Evolutionary conservation across 1,140 invertebrate species (phyloP).

Genomic region (Lepidurus arcticus): DNA sequence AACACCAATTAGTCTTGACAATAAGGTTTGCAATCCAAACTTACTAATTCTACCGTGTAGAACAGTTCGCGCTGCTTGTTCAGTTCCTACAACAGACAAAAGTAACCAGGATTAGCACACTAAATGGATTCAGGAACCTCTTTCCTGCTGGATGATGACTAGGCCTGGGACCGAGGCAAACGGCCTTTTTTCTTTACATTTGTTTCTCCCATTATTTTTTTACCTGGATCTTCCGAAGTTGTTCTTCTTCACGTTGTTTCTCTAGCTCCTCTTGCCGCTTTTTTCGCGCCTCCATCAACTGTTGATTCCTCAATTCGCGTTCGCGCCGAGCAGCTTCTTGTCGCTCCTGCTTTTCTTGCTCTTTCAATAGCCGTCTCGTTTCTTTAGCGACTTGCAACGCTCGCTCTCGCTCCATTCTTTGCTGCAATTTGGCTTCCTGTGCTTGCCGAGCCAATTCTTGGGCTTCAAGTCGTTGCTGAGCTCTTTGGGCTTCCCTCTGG

Average conservation of each 20-base stretch:
- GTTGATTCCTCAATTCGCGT: conserved; percentile 65
- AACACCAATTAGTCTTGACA: conserved; percentile 34
- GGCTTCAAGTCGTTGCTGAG: conserved; percentile 37
- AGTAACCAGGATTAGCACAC: background rate
- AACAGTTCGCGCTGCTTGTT: conserved; percentile 77
- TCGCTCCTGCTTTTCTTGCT: conserved; percentile 70
- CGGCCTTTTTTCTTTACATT: background rate
- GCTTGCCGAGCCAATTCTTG: conserved; percentile 44
- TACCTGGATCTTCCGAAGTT: conserved; percentile 78
- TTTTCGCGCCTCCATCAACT: conserved; percentile 68
- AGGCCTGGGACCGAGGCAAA: too few relatives aligned
- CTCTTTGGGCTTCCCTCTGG: conserved; percentile 31
- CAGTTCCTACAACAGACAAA: conserved; percentile 55
- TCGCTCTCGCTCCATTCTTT: conserved; percentile 51
- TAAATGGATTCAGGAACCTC: background rate
- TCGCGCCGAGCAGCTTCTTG: conserved; percentile 69
- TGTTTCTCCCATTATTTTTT: conserved; percentile 66
- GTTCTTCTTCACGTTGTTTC: conserved; percentile 74
- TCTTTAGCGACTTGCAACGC: conserved; percentile 56
- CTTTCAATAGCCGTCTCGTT: conserved; percentile 51
- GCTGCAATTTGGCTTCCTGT: conserved; percentile 44
- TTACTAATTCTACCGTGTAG: conserved; percentile 77
- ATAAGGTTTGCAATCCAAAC: conserved; percentile 39
- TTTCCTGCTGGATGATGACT: too few relatives aligned
- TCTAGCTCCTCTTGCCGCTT: conserved; percentile 78